A percentile compares a stretch with the other conserved stretches of the same genome.
These are phyloP conservation scores for Asteroscopus sphinx DNA, from an alignment of 2,888 invertebrate genomes.

Conservation along the genomic window DNA sequence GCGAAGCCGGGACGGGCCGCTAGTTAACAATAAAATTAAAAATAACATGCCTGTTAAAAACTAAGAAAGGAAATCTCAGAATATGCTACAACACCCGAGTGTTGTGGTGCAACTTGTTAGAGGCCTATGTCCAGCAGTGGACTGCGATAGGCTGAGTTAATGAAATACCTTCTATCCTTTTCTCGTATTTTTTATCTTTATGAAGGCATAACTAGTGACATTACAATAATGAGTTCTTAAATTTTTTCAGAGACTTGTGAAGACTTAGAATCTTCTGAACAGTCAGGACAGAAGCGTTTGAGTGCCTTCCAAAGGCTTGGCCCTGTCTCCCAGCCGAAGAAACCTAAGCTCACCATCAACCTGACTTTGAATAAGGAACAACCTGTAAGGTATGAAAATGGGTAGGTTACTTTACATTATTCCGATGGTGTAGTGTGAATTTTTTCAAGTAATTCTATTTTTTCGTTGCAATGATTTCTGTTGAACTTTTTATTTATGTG, in stretches of 20 bases:
- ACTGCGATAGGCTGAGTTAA: too few species aligned
- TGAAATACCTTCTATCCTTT: too few species aligned
- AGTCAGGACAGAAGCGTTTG: conserved; percentile 68
- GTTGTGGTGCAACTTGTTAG: too few species aligned
- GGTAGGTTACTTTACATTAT: conserved; percentile 4
- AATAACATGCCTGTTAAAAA: too few species aligned
- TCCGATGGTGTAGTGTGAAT: background rate
- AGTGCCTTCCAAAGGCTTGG: conserved; percentile 82
- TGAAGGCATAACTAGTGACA: too few species aligned
- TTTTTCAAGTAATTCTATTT: background rate
- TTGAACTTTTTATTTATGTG: background rate
- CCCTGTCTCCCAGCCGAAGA: conserved; percentile 74
- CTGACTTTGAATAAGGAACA: conserved; percentile 73
- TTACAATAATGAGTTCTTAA: background rate
- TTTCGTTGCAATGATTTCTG: background rate
- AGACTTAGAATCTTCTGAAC: conserved; percentile 62
- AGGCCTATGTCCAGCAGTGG: too few species aligned
- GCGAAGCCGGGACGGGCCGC: too few species aligned
- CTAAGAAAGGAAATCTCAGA: too few species aligned
- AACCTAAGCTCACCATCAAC: conserved; percentile 82
- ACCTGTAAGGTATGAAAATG: conserved; percentile 70
- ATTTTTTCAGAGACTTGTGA: conserved; percentile 57
- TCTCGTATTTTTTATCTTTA: too few species aligned
- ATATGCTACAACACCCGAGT: too few species aligned
- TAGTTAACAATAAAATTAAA: too few species aligned